Evolutionary conservation across 2,888 invertebrate species (phyloP).

Genomic region (Aspidapion aeneum): DNA sequence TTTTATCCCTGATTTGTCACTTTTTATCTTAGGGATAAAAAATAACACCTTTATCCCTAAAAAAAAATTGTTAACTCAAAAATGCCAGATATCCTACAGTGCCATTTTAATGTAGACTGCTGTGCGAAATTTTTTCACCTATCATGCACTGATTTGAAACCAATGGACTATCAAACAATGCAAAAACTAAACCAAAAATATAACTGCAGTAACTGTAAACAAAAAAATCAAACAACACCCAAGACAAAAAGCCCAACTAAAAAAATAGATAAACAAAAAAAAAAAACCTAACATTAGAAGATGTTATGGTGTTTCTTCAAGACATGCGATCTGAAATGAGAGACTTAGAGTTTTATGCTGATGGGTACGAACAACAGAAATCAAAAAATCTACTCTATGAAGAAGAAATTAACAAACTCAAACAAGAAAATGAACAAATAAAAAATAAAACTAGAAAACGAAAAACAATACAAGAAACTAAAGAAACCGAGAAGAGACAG

Average conservation of each 20-base stretch:
- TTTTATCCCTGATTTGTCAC: too few relatives aligned
- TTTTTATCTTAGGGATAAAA: too few relatives aligned
- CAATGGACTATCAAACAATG: not conserved
- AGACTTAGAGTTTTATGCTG: not conserved
- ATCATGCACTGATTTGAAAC: not conserved
- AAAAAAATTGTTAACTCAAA: not conserved
- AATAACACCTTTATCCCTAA: too few relatives aligned
- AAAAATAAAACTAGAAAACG: not conserved
- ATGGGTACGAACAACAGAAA: not conserved
- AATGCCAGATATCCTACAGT: not conserved
- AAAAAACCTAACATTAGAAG: not conserved
- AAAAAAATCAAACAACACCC: not conserved
- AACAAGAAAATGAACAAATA: not conserved
- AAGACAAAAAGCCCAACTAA: not conserved
- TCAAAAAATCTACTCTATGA: not conserved
- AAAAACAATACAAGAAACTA: not conserved
- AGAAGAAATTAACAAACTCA: not conserved
- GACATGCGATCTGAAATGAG: not conserved
- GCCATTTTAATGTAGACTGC: not conserved
- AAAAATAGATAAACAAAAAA: not conserved
- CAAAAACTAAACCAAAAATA: not conserved
- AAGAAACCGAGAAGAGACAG: not conserved
- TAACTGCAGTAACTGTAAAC: not conserved
- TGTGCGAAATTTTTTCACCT: not conserved
- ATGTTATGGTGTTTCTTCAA: not conserved